Evolutionary conservation across 2,888 invertebrate species (phyloP).

Genomic region (Saturnia japonica): DNA sequence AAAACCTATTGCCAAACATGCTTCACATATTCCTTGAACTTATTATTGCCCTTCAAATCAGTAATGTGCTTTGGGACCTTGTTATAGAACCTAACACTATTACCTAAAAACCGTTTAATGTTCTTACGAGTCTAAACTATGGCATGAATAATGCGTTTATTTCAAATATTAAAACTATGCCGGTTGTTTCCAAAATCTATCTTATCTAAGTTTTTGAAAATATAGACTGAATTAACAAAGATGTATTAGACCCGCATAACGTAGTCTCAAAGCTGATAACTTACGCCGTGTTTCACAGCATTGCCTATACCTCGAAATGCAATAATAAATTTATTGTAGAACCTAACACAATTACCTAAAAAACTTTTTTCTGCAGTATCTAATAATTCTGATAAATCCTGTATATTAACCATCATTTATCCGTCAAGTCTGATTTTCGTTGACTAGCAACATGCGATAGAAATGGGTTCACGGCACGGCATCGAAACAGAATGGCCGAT

Average conservation of each 20-base stretch:
- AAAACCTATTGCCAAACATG: background rate
- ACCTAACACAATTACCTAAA: no score
- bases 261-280: no score
- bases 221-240: no score
- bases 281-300: no score
- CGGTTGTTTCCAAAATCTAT: no score
- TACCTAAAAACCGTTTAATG: background rate
- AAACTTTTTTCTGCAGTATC: background rate
- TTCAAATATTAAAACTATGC: no score
- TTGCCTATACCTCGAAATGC: no score
- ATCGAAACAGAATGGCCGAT: conserved; percentile 6
- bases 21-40: background rate
- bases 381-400: background rate
- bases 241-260: no score
- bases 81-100: background rate
- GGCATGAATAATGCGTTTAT: no score
- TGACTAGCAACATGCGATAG: background rate
- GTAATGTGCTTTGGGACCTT: background rate
- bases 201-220: no score
- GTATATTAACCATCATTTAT: conserved; percentile 1
- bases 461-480: background rate
- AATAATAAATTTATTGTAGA: background rate
- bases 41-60: no score
- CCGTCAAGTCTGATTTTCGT: background rate
- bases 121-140: no score